Conservation (phyloP, 2,113 vertebrate species). For the Martes martes region DNA sequence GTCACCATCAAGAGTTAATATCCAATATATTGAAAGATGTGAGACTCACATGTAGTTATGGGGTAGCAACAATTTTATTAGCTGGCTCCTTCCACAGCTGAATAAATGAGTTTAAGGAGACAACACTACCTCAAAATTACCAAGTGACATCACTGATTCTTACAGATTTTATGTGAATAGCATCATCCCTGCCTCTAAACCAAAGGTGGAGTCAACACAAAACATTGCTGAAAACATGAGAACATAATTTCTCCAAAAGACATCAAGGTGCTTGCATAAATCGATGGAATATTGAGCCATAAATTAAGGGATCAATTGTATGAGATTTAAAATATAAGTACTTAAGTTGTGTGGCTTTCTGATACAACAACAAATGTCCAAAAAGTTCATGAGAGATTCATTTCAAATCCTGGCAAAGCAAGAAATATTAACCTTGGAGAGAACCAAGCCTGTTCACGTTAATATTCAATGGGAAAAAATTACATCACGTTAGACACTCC, state of each 20-base stretch:
- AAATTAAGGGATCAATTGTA: background rate
- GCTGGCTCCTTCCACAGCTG: background rate
- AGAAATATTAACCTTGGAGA: background rate
- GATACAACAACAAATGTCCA: background rate
- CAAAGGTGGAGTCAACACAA: background rate
- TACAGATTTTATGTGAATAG: background rate
- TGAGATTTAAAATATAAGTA: background rate
- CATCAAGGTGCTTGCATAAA: background rate
- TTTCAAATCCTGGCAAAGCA: background rate
- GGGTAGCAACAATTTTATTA: background rate
- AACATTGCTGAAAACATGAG: background rate
- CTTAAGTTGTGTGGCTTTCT: background rate
- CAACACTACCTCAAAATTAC: background rate
- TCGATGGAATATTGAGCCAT: background rate
- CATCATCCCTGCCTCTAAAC: background rate
- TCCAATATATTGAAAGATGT: background rate
- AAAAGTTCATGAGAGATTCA: background rate
- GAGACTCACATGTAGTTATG: background rate
- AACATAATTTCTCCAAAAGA: background rate
- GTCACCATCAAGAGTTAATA: background rate
- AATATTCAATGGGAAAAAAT: background rate
- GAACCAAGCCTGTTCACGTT: background rate
- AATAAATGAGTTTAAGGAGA: background rate
- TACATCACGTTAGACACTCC: background rate
- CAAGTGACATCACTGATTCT: background rate